A percentile compares a stretch with the other conserved stretches of the same genome.
Conservation (phyloP, 2,888 invertebrate genomes). For the Pandemis corylana region DNA sequence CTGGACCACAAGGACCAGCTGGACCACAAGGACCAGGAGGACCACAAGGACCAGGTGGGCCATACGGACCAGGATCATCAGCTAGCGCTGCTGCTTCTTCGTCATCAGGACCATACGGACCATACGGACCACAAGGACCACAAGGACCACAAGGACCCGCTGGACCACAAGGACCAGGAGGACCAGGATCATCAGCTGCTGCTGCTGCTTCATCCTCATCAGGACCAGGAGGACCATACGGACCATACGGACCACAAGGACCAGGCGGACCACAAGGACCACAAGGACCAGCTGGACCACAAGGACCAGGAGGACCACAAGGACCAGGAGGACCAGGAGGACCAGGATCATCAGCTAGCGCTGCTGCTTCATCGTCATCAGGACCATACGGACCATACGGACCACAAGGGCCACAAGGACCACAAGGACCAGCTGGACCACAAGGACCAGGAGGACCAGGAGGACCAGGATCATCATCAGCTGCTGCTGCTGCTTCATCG, state of each 20-base stretch:
- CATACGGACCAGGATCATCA: constrained; percentile 14
- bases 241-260: constrained; percentile 10
- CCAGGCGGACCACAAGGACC: constrained; percentile 10
- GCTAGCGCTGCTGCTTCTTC: constrained; percentile 29
- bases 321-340: constrained; percentile 17
- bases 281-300: too few relatives aligned
- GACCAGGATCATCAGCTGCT: constrained; percentile 4
- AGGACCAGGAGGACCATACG: not conserved
- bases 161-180: constrained; percentile 44
- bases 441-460: not conserved
- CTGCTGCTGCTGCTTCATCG: constrained; percentile 19
- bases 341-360: not conserved
- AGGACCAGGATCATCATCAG: constrained; percentile 11
- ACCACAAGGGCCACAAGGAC: constrained; percentile 31
- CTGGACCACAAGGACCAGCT: not conserved
- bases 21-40: constrained; percentile 11
- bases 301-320: constrained; percentile 15
- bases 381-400: constrained; percentile 10
- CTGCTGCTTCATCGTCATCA: not conserved
- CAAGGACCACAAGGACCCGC: constrained; percentile 26
- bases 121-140: constrained; percentile 16
- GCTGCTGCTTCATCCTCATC: not conserved
- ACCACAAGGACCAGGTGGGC: constrained; percentile 20
- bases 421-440: not conserved
- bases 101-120: constrained; percentile 33